Conservation (phyloP, 2,888 invertebrate species). For the Yponomeuta cagnagella region DNA sequence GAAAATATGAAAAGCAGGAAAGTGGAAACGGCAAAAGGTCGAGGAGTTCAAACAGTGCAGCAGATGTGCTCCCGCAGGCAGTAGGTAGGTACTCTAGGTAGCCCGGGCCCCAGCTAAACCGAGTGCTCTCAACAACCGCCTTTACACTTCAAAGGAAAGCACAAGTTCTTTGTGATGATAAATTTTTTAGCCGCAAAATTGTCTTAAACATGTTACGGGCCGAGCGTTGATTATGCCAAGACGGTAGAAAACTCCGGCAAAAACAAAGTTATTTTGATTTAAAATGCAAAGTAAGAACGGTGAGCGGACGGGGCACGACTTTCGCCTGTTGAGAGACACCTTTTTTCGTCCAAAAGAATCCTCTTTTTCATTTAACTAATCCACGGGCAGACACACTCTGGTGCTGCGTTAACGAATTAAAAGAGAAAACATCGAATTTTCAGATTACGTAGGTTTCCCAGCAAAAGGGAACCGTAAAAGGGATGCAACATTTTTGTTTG, state of each 20-base stretch:
- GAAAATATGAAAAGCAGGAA: not conserved
- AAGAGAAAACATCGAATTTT: constrained; percentile 32
- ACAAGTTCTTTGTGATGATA: constrained; percentile 48
- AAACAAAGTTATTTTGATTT: constrained; percentile 70
- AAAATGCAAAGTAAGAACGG: constrained; percentile 64
- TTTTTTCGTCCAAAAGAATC: constrained; percentile 41
- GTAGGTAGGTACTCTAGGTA: not conserved
- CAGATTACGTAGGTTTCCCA: constrained; percentile 15
- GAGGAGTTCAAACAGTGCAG: not conserved
- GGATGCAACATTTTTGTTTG: not conserved
- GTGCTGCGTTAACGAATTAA: constrained; percentile 35
- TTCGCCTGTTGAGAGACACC: constrained; percentile 35
- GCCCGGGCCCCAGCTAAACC: constrained; percentile 8
- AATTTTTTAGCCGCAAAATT: constrained; percentile 54
- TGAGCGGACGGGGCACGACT: constrained; percentile 30
- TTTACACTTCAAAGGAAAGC: constrained; percentile 47
- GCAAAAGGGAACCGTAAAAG: not conserved
- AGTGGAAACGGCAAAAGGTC: not conserved
- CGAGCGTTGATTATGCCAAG: constrained; percentile 63
- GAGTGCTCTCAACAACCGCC: constrained; percentile 29
- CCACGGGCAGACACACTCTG: constrained; percentile 39
- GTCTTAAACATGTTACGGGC: constrained; percentile 60
- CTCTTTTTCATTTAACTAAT: constrained; percentile 56
- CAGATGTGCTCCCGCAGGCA: not conserved
- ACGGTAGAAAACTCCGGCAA: constrained; percentile 56